Percentiles rank a stretch among this genome's conserved stretches.
Evolutionary conservation across 1,140 invertebrate species (phyloP).

Genomic region (Heliothis subflexa): DNA sequence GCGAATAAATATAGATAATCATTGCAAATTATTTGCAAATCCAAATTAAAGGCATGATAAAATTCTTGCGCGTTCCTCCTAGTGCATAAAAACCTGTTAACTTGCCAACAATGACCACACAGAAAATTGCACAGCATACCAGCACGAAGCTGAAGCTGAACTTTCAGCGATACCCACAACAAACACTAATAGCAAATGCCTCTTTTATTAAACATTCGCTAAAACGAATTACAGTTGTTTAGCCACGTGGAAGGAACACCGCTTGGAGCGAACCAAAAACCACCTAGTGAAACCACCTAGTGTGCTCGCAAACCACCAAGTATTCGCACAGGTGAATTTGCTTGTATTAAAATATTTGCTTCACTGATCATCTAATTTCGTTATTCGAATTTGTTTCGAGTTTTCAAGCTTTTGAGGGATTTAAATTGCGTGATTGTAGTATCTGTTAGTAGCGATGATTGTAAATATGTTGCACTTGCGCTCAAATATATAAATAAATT

Average conservation of each 20-base stretch:
- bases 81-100: too few species aligned
- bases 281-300: background rate
- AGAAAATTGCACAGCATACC: background rate
- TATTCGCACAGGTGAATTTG: constrained; percentile 44
- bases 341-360: constrained; percentile 47
- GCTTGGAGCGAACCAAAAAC: constrained; percentile 3
- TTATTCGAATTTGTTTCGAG: constrained; percentile 15
- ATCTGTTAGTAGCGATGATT: too few species aligned
- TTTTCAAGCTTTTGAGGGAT: too few species aligned
- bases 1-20: too few species aligned
- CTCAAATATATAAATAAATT: too few species aligned
- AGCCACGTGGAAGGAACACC: constrained; percentile 38
- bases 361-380: constrained; percentile 23
- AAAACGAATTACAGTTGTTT: constrained; percentile 35
- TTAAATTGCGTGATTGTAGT: background rate
- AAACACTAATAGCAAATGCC: background rate
- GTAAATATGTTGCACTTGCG: too few species aligned
- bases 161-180: background rate
- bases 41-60: too few species aligned
- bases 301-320: constrained; percentile 1
- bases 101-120: background rate
- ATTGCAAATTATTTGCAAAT: too few species aligned
- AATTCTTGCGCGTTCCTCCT: too few species aligned
- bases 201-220: constrained; percentile 23
- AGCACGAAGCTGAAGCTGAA: background rate